phyloP scores from a whole-genome alignment of 2,797 vertebrate species.

The Betta splendens region DNA sequence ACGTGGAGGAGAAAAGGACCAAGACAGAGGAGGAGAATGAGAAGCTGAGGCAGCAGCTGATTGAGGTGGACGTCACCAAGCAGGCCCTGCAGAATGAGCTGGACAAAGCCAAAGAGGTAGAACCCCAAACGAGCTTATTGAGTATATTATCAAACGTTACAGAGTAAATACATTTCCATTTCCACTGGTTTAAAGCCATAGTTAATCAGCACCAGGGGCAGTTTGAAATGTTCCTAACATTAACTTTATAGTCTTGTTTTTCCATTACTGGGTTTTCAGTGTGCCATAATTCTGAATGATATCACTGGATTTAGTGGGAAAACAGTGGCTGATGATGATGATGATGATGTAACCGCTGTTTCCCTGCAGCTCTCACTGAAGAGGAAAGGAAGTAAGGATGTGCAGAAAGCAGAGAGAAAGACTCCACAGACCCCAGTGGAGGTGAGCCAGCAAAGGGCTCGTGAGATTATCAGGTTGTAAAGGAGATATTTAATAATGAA shows the following conservation, averaged over 20 bases:
- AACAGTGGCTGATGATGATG: too few species aligned
- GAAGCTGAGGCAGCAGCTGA: conserved; percentile 93
- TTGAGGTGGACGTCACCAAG: conserved; percentile 95
- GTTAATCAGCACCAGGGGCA: conserved; percentile 1
- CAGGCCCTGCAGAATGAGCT: conserved; percentile 96
- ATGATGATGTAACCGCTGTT: conserved; percentile 64
- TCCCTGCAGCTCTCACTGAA: conserved; percentile 89
- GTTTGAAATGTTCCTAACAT: conserved; percentile 19
- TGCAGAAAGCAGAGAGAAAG: conserved; percentile 90
- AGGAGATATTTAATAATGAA: conserved; percentile 15
- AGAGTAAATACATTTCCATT: too few species aligned
- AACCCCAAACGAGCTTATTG: too few species aligned
- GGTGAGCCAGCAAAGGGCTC: conserved; percentile 78
- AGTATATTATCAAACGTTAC: too few species aligned
- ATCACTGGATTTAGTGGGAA: conserved; percentile 42
- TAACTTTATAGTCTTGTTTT: conserved; percentile 28
- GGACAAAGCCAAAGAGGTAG: conserved; percentile 96
- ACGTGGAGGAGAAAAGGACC: conserved; percentile 96
- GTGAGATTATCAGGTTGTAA: conserved; percentile 15
- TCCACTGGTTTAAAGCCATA: conserved; percentile 7
- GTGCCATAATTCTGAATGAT: conserved; percentile 46
- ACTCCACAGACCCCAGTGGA: conserved; percentile 88
- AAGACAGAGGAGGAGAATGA: conserved; percentile 98
- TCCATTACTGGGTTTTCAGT: conserved; percentile 28
- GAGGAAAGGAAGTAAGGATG: conserved; percentile 95